Percentiles rank a stretch among this genome's conserved stretches.
Conservation (phyloP, 1,140 invertebrate species). For the Gryon sp. region DNA sequence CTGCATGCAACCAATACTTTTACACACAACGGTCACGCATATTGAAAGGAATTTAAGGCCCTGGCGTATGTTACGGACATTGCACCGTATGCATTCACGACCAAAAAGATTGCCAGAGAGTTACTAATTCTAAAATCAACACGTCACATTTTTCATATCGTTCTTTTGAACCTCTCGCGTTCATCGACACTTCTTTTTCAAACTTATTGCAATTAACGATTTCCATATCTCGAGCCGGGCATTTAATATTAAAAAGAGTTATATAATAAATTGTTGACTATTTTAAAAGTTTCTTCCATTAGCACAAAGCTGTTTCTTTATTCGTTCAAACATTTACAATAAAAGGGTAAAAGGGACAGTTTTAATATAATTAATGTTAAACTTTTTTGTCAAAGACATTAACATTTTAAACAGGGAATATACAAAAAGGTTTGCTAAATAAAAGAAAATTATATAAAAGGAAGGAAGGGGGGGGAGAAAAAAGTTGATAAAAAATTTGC, state of each 20-base stretch:
- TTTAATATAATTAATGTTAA: neutral
- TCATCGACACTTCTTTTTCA: constrained; percentile 41
- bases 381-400: no score
- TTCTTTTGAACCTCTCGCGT: constrained; percentile 55
- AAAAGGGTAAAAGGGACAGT: no score
- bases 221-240: constrained; percentile 11
- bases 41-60: constrained; percentile 68
- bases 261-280: constrained; percentile 44
- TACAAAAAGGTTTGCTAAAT: no score
- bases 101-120: constrained; percentile 63
- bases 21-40: constrained; percentile 65
- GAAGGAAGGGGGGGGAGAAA: neutral
- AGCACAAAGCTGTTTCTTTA: no score
- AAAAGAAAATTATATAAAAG: neutral
- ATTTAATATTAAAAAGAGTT: constrained; percentile 25
- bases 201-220: constrained; percentile 41
- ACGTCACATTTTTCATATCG: constrained; percentile 60
- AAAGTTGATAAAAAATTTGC: constrained; percentile 16
- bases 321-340: no score
- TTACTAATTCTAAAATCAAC: constrained; percentile 64
- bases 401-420: no score
- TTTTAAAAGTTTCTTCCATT: constrained; percentile 18
- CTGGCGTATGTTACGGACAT: constrained; percentile 73
- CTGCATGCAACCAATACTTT: constrained; percentile 59
- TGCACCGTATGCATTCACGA: constrained; percentile 72